These are phyloP conservation scores for Ectropis crepuscularia DNA, from an alignment of 2,888 invertebrate species.

Conservation along the genomic window DNA sequence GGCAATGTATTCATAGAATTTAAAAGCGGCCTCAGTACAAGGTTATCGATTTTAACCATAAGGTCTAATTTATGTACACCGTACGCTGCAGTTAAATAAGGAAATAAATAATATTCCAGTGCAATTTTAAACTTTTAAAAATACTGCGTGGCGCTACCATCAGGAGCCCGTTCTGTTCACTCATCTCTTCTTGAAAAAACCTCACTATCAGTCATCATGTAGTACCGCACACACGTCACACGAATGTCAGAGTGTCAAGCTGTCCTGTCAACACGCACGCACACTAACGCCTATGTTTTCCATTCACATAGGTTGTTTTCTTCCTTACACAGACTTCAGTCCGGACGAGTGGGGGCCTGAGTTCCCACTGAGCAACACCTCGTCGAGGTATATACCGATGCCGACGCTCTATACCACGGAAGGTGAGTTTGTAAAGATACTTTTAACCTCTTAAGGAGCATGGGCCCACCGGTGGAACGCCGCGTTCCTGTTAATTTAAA, in stretches of 20 bases:
- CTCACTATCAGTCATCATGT: background rate
- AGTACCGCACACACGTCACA: background rate
- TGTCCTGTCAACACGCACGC: slow-evolving; percentile 23
- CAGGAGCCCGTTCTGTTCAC: background rate
- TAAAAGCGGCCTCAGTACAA: too few species aligned
- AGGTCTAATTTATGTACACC: too few species aligned
- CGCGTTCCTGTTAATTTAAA: too few species aligned
- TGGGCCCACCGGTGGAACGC: too few species aligned
- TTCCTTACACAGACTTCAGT: slow-evolving; percentile 84
- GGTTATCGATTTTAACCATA: too few species aligned
- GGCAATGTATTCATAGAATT: too few species aligned
- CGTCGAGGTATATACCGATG: slow-evolving; percentile 88
- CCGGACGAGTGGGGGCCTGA: slow-evolving; percentile 88
- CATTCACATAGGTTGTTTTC: slow-evolving; percentile 84
- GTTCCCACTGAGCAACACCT: slow-evolving; percentile 81
- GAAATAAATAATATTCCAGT: too few species aligned
- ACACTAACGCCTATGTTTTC: slow-evolving; percentile 78
- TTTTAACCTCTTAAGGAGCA: too few species aligned
- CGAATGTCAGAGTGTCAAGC: slow-evolving; percentile 20
- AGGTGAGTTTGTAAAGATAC: slow-evolving; percentile 65
- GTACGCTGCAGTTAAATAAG: too few species aligned
- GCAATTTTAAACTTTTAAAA: too few species aligned
- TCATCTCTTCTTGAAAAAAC: background rate
- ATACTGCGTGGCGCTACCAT: too few species aligned
- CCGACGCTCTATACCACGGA: slow-evolving; percentile 92